Conservation (phyloP, 2,888 invertebrate species). For the Caenorhabditis virilis region DNA sequence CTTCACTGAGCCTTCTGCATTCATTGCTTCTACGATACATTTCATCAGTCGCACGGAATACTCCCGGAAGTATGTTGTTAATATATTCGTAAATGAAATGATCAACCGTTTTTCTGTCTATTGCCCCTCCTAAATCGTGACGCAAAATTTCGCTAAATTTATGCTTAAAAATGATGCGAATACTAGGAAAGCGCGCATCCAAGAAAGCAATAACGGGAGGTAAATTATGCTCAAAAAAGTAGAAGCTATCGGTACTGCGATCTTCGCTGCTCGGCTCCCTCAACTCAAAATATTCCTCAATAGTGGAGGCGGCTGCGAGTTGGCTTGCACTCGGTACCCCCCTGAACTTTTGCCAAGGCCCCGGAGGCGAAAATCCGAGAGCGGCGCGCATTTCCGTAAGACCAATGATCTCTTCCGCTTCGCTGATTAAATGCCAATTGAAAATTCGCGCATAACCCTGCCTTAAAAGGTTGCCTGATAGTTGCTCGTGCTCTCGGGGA, state of each 20-base stretch:
- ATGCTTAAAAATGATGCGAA: constrained; percentile 23
- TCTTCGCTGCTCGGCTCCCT: constrained; percentile 15
- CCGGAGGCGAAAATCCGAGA: constrained; percentile 17
- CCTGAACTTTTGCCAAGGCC: constrained; percentile 16
- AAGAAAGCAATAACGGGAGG: constrained; percentile 23
- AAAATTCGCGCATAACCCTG: constrained; percentile 7
- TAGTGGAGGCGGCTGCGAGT: constrained; percentile 19
- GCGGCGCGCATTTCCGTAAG: constrained; percentile 17
- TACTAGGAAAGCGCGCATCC: constrained; percentile 27
- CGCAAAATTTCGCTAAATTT: constrained; percentile 13
- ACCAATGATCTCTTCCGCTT: constrained; percentile 11
- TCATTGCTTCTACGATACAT: not conserved
- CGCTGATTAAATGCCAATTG: constrained; percentile 9
- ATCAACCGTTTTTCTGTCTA: constrained; percentile 22
- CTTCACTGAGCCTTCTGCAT: not conserved
- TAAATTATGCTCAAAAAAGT: constrained; percentile 19
- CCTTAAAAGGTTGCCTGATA: constrained; percentile 24
- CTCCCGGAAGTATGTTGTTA: not conserved
- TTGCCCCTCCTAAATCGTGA: constrained; percentile 1
- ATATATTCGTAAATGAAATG: constrained; percentile 8
- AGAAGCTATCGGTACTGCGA: constrained; percentile 22
- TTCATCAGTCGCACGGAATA: not conserved
- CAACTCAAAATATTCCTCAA: constrained; percentile 27
- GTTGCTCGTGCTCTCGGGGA: constrained; percentile 16
- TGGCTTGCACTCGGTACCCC: constrained; percentile 14